Percentiles rank a stretch among this genome's conserved stretches.
Conservation (phyloP, 2,113 vertebrate species). For the Aramus guarauna region DNA sequence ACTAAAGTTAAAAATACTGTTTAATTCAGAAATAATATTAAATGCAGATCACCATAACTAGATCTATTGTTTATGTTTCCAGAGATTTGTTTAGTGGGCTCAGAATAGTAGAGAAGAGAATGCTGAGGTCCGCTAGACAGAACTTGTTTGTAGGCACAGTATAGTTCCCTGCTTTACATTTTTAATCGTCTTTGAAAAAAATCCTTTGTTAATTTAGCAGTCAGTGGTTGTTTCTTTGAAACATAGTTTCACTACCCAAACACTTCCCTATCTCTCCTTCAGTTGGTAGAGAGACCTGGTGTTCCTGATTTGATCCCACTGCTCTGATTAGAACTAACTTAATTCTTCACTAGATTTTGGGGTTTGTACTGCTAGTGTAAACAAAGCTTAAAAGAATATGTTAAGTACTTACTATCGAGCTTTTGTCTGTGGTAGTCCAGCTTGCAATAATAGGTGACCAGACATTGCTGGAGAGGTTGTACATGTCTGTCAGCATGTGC, state of each 20-base stretch:
- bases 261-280: background rate
- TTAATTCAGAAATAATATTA: background rate
- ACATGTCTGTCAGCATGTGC: background rate
- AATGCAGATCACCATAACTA: background rate
- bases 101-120: background rate
- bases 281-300: background rate
- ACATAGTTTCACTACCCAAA: background rate
- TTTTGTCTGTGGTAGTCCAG: background rate
- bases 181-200: background rate
- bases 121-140: background rate
- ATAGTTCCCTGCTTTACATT: background rate
- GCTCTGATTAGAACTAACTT: background rate
- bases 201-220: background rate
- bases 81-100: background rate
- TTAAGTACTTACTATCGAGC: too few relatives aligned
- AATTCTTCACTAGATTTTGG: background rate
- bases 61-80: background rate
- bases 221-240: background rate
- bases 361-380: background rate
- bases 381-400: too few relatives aligned
- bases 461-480: background rate
- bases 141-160: background rate
- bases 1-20: background rate
- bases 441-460: background rate
- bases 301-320: background rate